phyloP scores from a whole-genome alignment of 2,888 invertebrate species.

The Apamea sordens region DNA sequence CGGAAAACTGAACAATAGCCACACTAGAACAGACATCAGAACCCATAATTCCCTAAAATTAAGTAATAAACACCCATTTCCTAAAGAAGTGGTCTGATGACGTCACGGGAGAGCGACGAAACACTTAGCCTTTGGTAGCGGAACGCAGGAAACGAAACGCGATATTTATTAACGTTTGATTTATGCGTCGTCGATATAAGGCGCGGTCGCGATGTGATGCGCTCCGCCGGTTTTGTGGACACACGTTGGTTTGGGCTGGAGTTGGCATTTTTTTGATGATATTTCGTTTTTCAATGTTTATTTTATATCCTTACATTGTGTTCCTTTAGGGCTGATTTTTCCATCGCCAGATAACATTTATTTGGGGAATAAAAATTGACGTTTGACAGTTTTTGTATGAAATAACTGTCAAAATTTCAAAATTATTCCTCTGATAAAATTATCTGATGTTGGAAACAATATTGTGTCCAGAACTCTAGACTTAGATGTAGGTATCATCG shows the following conservation, averaged over 20 bases:
- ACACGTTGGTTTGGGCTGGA: slow-evolving; percentile 49
- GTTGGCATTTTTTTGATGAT: slow-evolving; percentile 25
- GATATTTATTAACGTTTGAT: slow-evolving; percentile 88
- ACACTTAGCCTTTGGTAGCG: slow-evolving; percentile 64
- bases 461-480: no score
- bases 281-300: slow-evolving; percentile 20
- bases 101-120: slow-evolving; percentile 61
- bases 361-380: no score
- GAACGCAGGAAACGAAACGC: slow-evolving; percentile 83
- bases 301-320: background rate
- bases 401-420: no score
- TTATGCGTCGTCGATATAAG: slow-evolving; percentile 86
- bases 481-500: no score
- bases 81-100: slow-evolving; percentile 62
- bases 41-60: slow-evolving; percentile 64
- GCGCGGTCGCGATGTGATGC: slow-evolving; percentile 84
- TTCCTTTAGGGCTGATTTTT: background rate
- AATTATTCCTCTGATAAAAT: no score
- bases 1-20: slow-evolving; percentile 59
- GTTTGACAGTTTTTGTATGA: no score
- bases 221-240: slow-evolving; percentile 74
- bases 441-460: no score
- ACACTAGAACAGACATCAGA: slow-evolving; percentile 48
- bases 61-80: slow-evolving; percentile 68
- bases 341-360: no score